Conservation (phyloP, 2,113 vertebrate species). For the Psilopogon haemacephalus region DNA sequence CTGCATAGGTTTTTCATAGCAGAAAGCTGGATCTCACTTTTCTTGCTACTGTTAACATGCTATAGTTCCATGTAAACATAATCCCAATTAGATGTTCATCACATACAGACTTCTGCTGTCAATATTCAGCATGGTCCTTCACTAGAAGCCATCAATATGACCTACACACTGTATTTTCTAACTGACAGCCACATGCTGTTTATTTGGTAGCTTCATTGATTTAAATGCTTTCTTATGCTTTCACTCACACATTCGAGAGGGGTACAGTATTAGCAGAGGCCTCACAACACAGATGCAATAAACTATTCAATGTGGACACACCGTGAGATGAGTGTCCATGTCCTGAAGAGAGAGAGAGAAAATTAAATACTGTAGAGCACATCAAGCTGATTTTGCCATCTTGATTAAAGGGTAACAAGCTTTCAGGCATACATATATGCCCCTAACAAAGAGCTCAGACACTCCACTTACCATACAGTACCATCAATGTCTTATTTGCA, state of each 20-base stretch:
- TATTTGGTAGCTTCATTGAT: constrained; percentile 62
- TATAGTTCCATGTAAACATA: neutral
- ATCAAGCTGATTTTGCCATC: neutral
- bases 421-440: neutral
- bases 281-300: neutral
- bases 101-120: constrained; percentile 12
- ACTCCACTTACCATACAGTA: neutral
- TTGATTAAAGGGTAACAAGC: neutral
- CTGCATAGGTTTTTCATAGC: neutral
- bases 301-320: neutral
- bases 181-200: constrained; percentile 48
- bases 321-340: neutral
- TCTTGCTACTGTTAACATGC: neutral
- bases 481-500: neutral
- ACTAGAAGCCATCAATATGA: constrained; percentile 10
- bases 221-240: constrained; percentile 33
- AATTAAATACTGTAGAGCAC: neutral
- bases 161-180: constrained; percentile 9
- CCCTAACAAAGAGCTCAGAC: neutral
- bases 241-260: neutral
- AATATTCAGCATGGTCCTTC: constrained; percentile 18
- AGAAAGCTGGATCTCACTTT: neutral
- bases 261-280: neutral
- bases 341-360: constrained; percentile 6
- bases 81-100: constrained; percentile 9